Base-by-base conservation (phyloP, 1,140 invertebrate genomes). In the Papilio machaon region DNA sequence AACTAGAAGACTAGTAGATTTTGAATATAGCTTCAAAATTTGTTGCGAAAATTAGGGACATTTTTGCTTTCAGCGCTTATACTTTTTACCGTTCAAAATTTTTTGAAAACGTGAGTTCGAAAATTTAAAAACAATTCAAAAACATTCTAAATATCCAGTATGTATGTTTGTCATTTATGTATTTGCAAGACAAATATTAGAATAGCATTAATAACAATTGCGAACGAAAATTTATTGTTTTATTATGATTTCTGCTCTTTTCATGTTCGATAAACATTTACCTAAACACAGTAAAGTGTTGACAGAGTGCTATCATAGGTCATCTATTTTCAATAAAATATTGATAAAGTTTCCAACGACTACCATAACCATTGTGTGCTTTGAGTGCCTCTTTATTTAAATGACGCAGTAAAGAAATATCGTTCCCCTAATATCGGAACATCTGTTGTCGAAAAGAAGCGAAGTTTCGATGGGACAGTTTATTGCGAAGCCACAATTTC, bases 401-500 rank as follows among this genome's bases (percentile, higher is more conserved):
- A 94, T 94, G 88, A 89, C 87, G 86, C 85, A 90, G 92, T 94
- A 94, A 94, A 94, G 91, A 92, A 90, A 91, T 90, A 94, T 92
- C 87, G 90, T 80, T 80, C 79, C 86, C 86, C 84, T 90, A 93
- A 94, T 92, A 91, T 90, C 87, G 87, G 85, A 90, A 90, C 92
- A 94, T 92, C 92, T 94, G 92, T 91, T 87, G 91, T 86, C 88
- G 83, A 89, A 90, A 90, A 91, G 90, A 91, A 91, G 90, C 89
- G 85, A 92, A 92, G 88, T 94, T 94, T 92, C 85, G 79, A 90
- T 88, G 87, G 85, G 86, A 90, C 86, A 91, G 91, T 93, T 93
- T 93, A 92, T 91, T 88, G 86, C 81, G 80, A 83, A 81, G 83
- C 88, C 86, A 84, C 87, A 87, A 80, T 91, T 91, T 87, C 88